These are phyloP conservation scores for Tanypteryx hageni DNA, from an alignment of 2,888 invertebrate species.

Conservation along the genomic window DNA sequence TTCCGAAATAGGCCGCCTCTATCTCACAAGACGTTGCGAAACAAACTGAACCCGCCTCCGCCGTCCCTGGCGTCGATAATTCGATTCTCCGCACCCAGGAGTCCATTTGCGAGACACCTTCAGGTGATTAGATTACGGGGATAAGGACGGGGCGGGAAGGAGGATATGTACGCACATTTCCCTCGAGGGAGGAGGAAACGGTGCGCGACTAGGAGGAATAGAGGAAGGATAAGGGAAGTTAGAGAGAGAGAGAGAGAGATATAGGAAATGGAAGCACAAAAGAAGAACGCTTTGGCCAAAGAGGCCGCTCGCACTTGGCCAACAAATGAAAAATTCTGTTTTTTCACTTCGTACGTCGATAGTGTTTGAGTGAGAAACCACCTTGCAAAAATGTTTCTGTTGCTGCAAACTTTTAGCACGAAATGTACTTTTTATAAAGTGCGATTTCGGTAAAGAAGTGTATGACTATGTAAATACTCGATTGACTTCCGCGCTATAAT, in stretches of 20 bases:
- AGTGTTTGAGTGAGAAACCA: no score
- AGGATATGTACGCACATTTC: slow-evolving; percentile 21
- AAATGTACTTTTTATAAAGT: no score
- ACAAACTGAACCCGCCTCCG: slow-evolving; percentile 25
- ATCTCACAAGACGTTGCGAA: slow-evolving; percentile 41
- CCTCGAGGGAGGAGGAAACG: slow-evolving; percentile 15
- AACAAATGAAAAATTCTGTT: no score
- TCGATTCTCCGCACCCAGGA: slow-evolving; percentile 58
- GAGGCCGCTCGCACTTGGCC: no score
- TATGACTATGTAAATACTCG: no score
- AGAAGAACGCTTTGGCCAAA: background rate
- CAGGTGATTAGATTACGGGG: slow-evolving; percentile 54
- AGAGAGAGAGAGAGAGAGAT: background rate
- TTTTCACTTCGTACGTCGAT: no score
- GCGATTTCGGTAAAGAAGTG: no score
- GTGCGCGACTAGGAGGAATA: background rate
- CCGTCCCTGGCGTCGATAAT: slow-evolving; percentile 49
- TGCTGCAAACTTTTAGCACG: no score
- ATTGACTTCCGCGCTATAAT: no score
- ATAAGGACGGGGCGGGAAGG: slow-evolving; percentile 13
- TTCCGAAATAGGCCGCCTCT: slow-evolving; percentile 23
- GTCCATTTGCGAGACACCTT: slow-evolving; percentile 64
- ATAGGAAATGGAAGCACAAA: no score
- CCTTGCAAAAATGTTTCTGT: no score
- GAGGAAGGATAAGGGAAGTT: background rate